Conservation (phyloP, 2,113 vertebrate genomes). For the Synodontis membranacea region DNA sequence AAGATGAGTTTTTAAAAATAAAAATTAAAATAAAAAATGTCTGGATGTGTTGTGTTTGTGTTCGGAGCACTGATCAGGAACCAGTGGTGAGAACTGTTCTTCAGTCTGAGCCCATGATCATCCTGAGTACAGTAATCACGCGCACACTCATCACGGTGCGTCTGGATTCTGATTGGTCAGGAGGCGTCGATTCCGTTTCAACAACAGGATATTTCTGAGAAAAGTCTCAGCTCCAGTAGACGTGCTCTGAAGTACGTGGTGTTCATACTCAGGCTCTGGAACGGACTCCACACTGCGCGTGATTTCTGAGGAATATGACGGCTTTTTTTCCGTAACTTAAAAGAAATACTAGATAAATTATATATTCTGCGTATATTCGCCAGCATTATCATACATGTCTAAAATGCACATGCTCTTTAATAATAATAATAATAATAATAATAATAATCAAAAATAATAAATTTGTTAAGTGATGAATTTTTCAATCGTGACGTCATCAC, state of each 20-base stretch:
- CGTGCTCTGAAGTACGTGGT: no score
- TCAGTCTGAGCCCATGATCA: background rate
- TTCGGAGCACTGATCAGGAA: background rate
- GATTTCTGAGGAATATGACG: no score
- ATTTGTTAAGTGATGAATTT: no score
- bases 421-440: no score
- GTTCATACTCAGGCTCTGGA: background rate
- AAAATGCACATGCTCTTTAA: background rate
- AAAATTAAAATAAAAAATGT: background rate
- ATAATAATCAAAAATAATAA: no score
- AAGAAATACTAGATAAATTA: no score
- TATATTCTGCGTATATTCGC: background rate
- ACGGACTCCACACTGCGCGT: no score
- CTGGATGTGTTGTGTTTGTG: slow-evolving; percentile 55
- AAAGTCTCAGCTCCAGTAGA: background rate
- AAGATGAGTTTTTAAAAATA: slow-evolving; percentile 58
- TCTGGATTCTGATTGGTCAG: background rate
- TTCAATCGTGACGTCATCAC: background rate
- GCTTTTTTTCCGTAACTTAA: no score
- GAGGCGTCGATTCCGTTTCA: background rate
- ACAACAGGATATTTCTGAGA: no score
- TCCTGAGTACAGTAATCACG: background rate
- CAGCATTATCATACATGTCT: no score
- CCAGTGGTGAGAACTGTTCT: background rate
- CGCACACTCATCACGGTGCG: no score